Conservation (phyloP, 2,888 invertebrate genomes). For the Cheilosia scutellata region DNA sequence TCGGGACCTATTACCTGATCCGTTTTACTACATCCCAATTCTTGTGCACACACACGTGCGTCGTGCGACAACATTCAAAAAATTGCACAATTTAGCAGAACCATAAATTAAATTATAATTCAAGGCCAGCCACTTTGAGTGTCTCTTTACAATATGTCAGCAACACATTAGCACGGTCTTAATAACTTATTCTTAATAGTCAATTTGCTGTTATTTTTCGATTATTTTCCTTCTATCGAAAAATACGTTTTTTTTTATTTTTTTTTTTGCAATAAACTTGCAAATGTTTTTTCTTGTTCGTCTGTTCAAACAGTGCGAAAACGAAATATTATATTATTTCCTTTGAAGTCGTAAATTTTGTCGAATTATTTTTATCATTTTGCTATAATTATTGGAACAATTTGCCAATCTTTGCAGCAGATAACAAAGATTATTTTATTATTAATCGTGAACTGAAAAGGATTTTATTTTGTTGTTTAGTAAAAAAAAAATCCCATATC, state of each 20-base stretch:
- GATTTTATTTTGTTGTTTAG: background rate
- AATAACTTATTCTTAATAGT: background rate
- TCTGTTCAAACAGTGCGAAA: background rate
- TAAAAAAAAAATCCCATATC: no score
- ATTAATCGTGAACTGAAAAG: background rate
- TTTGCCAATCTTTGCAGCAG: constrained; percentile 28
- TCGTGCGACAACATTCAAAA: no score
- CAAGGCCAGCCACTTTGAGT: background rate
- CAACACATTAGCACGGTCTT: background rate
- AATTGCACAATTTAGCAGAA: background rate
- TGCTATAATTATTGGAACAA: constrained; percentile 9
- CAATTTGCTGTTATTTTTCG: background rate
- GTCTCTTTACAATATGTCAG: background rate
- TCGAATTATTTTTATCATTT: constrained; percentile 28
- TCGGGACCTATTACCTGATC: no score
- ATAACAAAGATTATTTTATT: constrained; percentile 12
- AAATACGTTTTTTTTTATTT: background rate
- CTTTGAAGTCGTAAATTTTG: constrained; percentile 8
- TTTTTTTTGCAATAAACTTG: background rate
- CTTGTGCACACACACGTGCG: no score
- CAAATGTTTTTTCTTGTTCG: background rate
- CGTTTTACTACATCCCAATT: no score
- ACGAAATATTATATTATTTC: background rate
- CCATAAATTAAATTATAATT: background rate
- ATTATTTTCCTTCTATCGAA: background rate